These are phyloP conservation scores for Trimorus sp. DNA, from an alignment of 2,888 invertebrate species.

Conservation along the genomic window DNA sequence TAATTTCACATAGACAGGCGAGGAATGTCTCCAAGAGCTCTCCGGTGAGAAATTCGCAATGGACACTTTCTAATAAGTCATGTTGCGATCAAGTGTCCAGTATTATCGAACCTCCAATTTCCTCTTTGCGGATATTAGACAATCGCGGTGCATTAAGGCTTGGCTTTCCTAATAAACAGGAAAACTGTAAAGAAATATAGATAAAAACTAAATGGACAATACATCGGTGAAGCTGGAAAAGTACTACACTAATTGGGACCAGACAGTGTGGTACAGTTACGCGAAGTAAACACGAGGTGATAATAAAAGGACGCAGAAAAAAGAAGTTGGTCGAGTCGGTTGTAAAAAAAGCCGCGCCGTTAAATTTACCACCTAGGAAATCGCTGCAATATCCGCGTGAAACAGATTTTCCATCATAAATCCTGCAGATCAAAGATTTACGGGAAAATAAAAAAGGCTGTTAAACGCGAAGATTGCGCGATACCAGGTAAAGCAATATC, in stretches of 20 bases:
- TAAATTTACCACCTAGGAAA: conserved; percentile 54
- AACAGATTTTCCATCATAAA: conserved; percentile 58
- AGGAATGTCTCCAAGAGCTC: too few species aligned
- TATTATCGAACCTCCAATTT: too few species aligned
- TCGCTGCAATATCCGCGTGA: conserved; percentile 45
- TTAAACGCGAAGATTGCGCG: conserved; percentile 58
- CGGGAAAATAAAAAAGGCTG: conserved; percentile 55
- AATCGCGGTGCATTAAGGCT: too few species aligned
- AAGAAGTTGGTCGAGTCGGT: background rate
- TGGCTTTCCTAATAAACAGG: too few species aligned
- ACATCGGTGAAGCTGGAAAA: background rate
- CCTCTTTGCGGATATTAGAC: too few species aligned
- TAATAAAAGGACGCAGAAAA: conserved; percentile 14
- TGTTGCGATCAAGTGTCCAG: too few species aligned
- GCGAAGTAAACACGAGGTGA: conserved; percentile 30
- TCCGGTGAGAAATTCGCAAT: too few species aligned
- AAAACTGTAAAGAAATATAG: too few species aligned
- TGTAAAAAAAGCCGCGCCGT: conserved; percentile 33
- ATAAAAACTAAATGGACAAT: too few species aligned
- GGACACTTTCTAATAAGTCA: too few species aligned
- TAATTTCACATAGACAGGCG: too few species aligned
- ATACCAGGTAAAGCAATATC: conserved; percentile 66
- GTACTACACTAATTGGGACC: conserved; percentile 17
- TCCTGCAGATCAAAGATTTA: conserved; percentile 59
- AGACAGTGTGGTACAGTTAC: conserved; percentile 14